Evolutionary conservation across 1,140 invertebrate genomes (phyloP), one percentile per base, ranked within the genome.

Genomic region (Cydia strobilella): DNA sequence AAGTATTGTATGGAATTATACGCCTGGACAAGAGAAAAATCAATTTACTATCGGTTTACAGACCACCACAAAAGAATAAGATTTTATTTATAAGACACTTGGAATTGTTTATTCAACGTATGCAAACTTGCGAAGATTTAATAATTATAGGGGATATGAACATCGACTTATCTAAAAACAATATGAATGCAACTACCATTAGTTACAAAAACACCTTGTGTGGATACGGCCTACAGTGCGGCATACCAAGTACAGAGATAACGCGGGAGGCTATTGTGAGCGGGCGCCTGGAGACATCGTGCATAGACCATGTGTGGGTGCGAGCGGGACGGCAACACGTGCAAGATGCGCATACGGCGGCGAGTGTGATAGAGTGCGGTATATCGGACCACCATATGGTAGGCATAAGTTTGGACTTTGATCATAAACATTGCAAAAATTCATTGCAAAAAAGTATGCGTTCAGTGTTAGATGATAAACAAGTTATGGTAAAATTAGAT

Each of bases 351-450:
- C 27, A 1, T 2, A 31, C 4, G 12, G n/a, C 39, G 2, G 69
- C 35, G 39, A 12, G 10, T 72, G 35, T 72, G 7, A 15, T 72
- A 1, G 18, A 48, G 18, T 45, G 71, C 23, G 20, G 42, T 9
- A 48, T 72, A 72, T 72, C 71, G 42, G 71, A 72, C 25, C 71
- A 72, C 18, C 35, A 72, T 42, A 72, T 72, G 3, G 13, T 72
- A 5, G 71, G 71, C 1, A 13, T 72, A 18, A 23, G 35, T 23
- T 23, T 72, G 18, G 42, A 72, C 20, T 13, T 20, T 25, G 59
- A 25, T 5, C 20, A 10, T 42, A 3, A 42, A 42, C 2, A 42
- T 42, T 12, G 12, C 20, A 62, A 62, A 12, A 7, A 10, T 62
- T 23, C 59, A 3, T 9, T 1, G 6, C 59, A 6, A 13, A 62